Base-by-base conservation (phyloP, 2,888 invertebrate genomes). In the Ptilodon capucinus region DNA sequence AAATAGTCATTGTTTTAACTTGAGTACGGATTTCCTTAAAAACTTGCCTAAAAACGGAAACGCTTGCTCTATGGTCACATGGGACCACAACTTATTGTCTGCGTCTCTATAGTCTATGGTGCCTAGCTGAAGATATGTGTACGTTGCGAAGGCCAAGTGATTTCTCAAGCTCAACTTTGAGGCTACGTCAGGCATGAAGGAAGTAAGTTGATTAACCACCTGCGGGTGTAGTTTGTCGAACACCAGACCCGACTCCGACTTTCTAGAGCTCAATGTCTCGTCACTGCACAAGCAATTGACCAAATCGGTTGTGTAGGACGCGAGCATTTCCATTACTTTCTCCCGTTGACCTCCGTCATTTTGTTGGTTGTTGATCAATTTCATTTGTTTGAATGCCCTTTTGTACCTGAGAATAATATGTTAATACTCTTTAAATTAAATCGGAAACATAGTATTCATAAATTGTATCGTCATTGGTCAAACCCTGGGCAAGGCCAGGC, bases 221-320 rank as follows among this genome's bases (percentile, higher is more conserved):
- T 81, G 74, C 0, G 81, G 81, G 8, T 79, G 74, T 2, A 91
- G 44, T 25, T 71, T 74, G 7, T 68, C 66, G 59, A 91, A 88
- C 1, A 88, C 58, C 1, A 83, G 51, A 0, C 91, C 87, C 18
- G 60, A 51, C 0, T 72, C 87, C 18, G 60, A 51, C 0, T 72
- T 58, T 3, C 84, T 65, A 0, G 57, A 66, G 13, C 60, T 68
- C 0, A 91, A 46, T 0, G 75, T 70, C 25, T 76, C 69, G 40
- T 89, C 88, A 13, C 61, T 61, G 60, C 81, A 84, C n/a, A 91
- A 64, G 52, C 86, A 85, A 54, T 74, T 81, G n/a, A 84, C 55
- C 32, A 89, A 52, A 52, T 91, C 91, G 0, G 64, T 57, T 0
- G 83, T 77, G 60, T 79, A 88, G 0, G 63, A 65, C 63, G 74